Evolutionary conservation across 1,140 invertebrate genomes (phyloP).

Genomic region (Drosophila nigromelanica): DNA sequence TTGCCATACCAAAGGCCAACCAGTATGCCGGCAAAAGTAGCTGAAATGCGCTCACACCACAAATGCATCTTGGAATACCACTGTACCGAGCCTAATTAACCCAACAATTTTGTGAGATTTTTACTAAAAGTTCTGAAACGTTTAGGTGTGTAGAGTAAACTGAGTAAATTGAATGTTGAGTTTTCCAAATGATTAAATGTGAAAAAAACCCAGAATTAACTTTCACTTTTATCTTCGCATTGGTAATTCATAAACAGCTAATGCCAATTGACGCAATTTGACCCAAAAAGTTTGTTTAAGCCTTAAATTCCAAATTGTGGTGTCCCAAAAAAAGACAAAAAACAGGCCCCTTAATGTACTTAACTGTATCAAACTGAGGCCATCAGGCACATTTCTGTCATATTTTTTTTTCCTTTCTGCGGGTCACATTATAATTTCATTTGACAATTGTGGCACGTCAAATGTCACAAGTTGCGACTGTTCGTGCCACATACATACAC

Average conservation of each 20-base stretch:
- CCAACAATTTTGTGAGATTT: conserved; percentile 12
- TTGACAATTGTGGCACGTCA: conserved; percentile 43
- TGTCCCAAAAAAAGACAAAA: background rate
- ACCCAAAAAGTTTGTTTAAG: background rate
- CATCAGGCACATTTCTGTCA: conserved; percentile 5
- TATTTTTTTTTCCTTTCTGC: conserved; percentile 11
- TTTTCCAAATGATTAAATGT: background rate
- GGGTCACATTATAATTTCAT: conserved; percentile 40
- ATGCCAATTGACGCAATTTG: conserved; percentile 1
- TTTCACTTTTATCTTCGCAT: background rate
- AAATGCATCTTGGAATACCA: conserved; percentile 47
- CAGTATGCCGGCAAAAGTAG: conserved; percentile 51
- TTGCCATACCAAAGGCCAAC: conserved; percentile 64
- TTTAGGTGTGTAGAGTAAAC: background rate
- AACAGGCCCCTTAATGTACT: background rate
- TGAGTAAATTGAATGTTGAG: conserved; percentile 1
- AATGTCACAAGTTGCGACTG: conserved; percentile 35
- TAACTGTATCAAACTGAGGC: conserved; percentile 11
- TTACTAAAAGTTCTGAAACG: conserved; percentile 1
- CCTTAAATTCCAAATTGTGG: conserved; percentile 1
- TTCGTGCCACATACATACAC: conserved; percentile 5
- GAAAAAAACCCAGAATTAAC: no score
- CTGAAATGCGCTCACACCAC: conserved; percentile 65
- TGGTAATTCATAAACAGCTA: background rate
- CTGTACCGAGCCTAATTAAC: background rate